These are phyloP conservation scores for Neoaliturus tenellus DNA, from an alignment of 2,888 invertebrate species.

Conservation along the genomic window DNA sequence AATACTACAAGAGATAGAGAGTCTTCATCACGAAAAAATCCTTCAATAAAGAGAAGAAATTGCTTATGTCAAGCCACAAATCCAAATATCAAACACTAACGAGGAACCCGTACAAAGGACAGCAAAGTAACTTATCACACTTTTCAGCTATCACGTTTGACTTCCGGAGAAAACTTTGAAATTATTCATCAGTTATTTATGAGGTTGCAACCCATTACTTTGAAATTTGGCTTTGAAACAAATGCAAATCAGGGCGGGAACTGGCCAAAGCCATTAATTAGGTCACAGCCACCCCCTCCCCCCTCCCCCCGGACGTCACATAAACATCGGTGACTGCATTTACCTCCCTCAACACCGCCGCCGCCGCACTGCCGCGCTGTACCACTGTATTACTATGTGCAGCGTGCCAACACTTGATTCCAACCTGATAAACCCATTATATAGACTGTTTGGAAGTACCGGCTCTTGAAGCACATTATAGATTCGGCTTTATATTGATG, in stretches of 20 bases:
- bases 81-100: too few species aligned
- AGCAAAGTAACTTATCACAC: too few species aligned
- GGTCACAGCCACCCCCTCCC: not conserved
- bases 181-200: not conserved
- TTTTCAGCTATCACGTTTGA: too few species aligned
- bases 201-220: not conserved
- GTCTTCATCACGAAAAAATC: too few species aligned
- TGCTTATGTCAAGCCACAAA: too few species aligned
- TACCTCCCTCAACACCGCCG: not conserved
- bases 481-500: too few species aligned
- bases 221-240: constrained; percentile 14
- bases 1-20: too few species aligned
- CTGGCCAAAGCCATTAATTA: constrained; percentile 15
- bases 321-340: constrained; percentile 5
- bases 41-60: too few species aligned
- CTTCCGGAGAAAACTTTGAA: not conserved
- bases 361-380: not conserved
- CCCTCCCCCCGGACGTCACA: not conserved
- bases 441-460: too few species aligned
- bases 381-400: too few species aligned
- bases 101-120: too few species aligned
- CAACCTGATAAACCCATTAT: not conserved
- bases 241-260: constrained; percentile 27
- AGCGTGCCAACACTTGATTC: not conserved
- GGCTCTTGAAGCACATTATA: too few species aligned